Conservation (phyloP, 64 coral and sea anemone species). For the Actinia equina region DNA sequence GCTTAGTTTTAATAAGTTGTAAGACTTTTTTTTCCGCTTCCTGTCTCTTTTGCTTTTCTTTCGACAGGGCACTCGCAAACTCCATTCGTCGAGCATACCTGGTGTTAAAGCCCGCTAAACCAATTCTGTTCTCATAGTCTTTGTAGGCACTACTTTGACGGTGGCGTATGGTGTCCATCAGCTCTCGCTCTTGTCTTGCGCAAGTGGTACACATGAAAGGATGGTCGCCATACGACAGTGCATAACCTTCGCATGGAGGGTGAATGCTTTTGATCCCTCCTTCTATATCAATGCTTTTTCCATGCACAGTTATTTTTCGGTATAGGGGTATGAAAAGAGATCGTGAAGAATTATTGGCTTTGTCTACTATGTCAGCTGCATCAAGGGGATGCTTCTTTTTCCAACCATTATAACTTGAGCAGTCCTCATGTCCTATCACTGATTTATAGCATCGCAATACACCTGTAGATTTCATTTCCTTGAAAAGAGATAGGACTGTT, state of each 20-base stretch:
- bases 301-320: constrained; percentile 8
- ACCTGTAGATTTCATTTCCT: not conserved
- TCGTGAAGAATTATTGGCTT: constrained; percentile 6
- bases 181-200: not conserved
- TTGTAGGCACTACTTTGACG: not conserved
- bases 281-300: constrained; percentile 15
- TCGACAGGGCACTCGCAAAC: not conserved
- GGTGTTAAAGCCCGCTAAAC: constrained; percentile 26
- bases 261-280: constrained; percentile 50
- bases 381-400: constrained; percentile 35
- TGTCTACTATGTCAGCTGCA: not conserved
- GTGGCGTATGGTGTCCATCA: constrained; percentile 14
- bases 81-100: constrained; percentile 33
- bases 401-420: constrained; percentile 1
- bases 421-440: constrained; percentile 7
- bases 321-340: constrained; percentile 31
- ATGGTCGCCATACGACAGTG: not conserved
- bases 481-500: constrained; percentile 29
- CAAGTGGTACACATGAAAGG: not conserved
- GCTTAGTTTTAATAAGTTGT: constrained; percentile 15
- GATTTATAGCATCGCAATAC: constrained; percentile 22
- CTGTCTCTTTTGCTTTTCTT: not conserved
- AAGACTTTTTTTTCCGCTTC: constrained; percentile 21
- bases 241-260: not conserved
- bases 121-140: not conserved